phyloP scores from a whole-genome alignment of 2,113 vertebrate species.

The Casuarius casuarius region DNA sequence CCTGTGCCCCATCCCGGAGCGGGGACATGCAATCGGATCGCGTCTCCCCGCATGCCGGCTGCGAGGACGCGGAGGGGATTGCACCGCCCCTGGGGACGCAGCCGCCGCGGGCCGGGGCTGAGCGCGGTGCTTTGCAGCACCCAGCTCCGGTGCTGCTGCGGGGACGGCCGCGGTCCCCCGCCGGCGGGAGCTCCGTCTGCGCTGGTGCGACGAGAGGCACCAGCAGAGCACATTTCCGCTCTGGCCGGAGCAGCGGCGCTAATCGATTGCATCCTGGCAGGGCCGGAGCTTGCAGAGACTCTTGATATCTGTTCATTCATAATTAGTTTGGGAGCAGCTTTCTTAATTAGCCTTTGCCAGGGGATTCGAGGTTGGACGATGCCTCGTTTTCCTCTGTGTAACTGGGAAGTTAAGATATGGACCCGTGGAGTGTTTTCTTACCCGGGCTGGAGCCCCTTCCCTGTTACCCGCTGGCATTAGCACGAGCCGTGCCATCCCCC shows the following conservation, averaged over 20 bases:
- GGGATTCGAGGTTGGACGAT: not conserved
- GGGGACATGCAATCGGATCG: no score
- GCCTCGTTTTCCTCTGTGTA: not conserved
- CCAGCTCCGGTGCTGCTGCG: no score
- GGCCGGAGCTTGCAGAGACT: not conserved
- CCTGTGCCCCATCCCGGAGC: no score
- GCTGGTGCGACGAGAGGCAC: not conserved
- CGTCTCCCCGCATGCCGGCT: no score
- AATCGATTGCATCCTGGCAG: not conserved
- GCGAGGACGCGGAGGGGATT: no score
- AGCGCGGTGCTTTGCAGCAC: no score
- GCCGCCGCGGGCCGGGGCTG: no score
- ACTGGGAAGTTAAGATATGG: rapidly evolving
- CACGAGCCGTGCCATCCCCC: no score
- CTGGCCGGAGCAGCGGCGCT: no score
- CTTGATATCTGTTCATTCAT: rapidly evolving
- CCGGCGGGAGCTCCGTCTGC: rapidly evolving
- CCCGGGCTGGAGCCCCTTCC: rapidly evolving
- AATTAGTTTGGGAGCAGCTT: not conserved
- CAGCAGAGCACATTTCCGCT: rapidly evolving
- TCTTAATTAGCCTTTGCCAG: not conserved
- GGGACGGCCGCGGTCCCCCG: no score
- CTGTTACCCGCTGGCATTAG: not conserved
- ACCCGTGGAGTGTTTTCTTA: rapidly evolving
- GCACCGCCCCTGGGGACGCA: no score